Evolutionary conservation across 2,113 vertebrate species (phyloP), one percentile per base, ranked within the genome.

Genomic region (Pseudopipra pipra): DNA sequence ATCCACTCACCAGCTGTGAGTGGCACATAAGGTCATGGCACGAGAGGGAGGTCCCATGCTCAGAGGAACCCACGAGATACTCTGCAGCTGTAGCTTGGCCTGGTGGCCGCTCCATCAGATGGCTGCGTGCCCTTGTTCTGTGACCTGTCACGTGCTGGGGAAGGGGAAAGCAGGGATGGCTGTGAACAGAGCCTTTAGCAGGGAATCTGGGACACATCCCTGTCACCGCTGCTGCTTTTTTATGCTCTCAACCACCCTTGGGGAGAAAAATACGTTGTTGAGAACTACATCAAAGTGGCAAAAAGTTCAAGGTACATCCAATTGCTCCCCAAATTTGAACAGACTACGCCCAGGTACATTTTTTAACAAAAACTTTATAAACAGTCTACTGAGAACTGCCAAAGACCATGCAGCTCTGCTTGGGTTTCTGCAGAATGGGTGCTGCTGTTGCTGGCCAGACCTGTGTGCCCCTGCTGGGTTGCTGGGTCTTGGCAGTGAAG

Each of bases 401-500:
- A 2, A 49, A 75, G 35, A 23, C 6, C 1, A 1, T 6, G 54
- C 20, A 67, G 67, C 16, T 47, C 46, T 77, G n/a, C 43, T 33
- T 31, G 13, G 31, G 11, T 35, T 92, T 55, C 43, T 83, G 79
- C 44, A 58, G 88, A 52, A 16, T 3, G 30, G 54, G 24, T 0
- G 0, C 25, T 90, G 71, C 56, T 79, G 1, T 41, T 33, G 28
- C 63, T 85, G 66, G 31, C 43, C 88, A 90, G 62, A 6, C 35
- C 22, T 1, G 2, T 0, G 0, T 62, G 77, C 11, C 47, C 51
- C 62, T 0, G 0, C 0, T 0, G 54, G 49, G 66, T 5, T 8
- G 33, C 18, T 1, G 1, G 18, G 39, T 55, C 47, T 63, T 39
- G 33, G 72, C 24, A 79, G 72, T 3, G 44, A 76, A 1, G 25